Base-by-base conservation (phyloP, 2,797 vertebrate genomes). In the Sparus aurata region DNA sequence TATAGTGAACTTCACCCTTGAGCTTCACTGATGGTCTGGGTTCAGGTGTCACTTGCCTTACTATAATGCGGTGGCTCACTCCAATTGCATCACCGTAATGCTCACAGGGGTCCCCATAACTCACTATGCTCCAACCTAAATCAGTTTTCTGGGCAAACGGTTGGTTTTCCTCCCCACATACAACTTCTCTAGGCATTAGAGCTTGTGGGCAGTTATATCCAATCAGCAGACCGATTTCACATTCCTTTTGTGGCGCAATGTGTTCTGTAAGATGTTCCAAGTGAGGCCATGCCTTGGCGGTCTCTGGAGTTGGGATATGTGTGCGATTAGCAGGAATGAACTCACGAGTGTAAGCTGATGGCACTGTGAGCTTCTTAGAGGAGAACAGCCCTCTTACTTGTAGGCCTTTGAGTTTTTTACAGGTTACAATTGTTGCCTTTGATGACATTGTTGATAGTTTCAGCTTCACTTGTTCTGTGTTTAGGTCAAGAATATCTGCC, bases 201-300 rank as follows among this genome's bases (percentile, higher is more conserved):
- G 55, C 73, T 59, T 82, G 70, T 74, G 27, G 27, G 27, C 27
- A 27, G 27, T 27, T 69, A 47, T 73, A 73, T 1, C 64, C 75
- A 0, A 77, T 59, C 5, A 79, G 12, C 13, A 79, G n/a, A 1
- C 75, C 54, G 7, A 75, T 61, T 30, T 72, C 52, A 45, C 66
- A 78, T 0, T 70, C 52, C 2, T 11, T 22, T 15, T 4, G 53
- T 3, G 47, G 47, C 64, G 70, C 65, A 16, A 71, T 46, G 11
- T 76, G 18, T 27, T 73, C 47, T 45, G 49, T 41, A 1, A 79
- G 67, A 75, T 84, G 72, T 16, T 45, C 58, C n/a, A 75, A 38
- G 43, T 79, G 62, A 38, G n/a, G n/a, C n/a, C n/a, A n/a, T n/a
- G n/a, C n/a, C n/a, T n/a, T n/a, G n/a, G n/a, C n/a, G n/a, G n/a